These are phyloP conservation scores for Pherbina coryleti DNA, from an alignment of 2,888 invertebrate species.

Conservation along the genomic window DNA sequence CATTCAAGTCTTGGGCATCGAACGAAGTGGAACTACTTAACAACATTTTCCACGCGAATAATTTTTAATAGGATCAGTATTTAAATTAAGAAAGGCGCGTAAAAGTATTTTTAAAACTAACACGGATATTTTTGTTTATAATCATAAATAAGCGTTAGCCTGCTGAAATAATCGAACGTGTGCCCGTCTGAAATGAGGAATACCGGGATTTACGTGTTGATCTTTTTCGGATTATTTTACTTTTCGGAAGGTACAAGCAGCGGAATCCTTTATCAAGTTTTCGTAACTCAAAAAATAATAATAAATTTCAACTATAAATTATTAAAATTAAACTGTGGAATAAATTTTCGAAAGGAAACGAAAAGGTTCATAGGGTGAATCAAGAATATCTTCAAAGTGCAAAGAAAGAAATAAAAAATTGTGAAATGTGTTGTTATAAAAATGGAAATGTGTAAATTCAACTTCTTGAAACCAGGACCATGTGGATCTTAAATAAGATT, in stretches of 20 bases:
- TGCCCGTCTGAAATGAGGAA: conserved; percentile 50
- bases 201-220: conserved; percentile 50
- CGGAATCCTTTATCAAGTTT: background rate
- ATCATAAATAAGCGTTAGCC: background rate
- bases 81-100: conserved; percentile 44
- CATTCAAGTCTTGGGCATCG: conserved; percentile 57
- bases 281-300: background rate
- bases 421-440: no score
- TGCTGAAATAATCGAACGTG: background rate
- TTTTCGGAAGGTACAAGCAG: conserved; percentile 64
- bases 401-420: no score
- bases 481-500: no score
- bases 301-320: background rate
- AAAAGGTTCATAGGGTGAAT: no score
- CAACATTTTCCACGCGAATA: conserved; percentile 42
- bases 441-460: no score
- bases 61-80: conserved; percentile 41
- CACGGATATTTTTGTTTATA: conserved; percentile 23
- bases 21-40: conserved; percentile 49
- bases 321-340: background rate
- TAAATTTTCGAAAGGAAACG: no score
- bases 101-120: conserved; percentile 39
- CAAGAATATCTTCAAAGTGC: no score
- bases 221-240: conserved; percentile 61
- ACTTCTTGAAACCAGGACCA: no score